Evolutionary conservation across 2,797 vertebrate genomes (phyloP), one percentile per base, ranked within the genome.

Genomic region (Orientallactaga sibirica): DNA sequence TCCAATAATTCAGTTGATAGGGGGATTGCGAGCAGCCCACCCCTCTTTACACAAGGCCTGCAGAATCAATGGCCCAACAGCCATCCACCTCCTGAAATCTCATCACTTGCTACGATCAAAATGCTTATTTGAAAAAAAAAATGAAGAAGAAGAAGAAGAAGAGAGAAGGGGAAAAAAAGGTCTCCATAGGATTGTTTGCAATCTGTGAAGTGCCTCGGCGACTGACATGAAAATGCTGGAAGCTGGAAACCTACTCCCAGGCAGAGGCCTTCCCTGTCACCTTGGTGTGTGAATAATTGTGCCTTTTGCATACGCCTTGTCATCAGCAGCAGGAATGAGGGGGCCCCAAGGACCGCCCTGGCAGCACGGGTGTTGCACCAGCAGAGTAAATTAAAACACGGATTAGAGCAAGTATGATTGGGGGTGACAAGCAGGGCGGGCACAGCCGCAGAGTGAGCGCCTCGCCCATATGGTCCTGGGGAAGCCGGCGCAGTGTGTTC

Each of bases 381-480:
- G 98, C 98, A 98, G 98, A 99, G 99, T 99, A 99, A 99, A 99
- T 99, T 99, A 99, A 99, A 99, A 99, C 98, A 98, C 98, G 98
- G 99, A 99, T 99, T 98, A 99, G 98, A 98, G 98, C 98, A 97
- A 98, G 98, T 97, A 97, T 99, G 99, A 99, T 99, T 98, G 98
- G 98, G 98, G 99, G 98, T 99, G 99, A 99, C 99, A 99, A 99
- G 99, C 98, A 98, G 99, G 98, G 98, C 98, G 97, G 98, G 98
- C 96, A 98, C 97, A 93, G 98, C 98, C 98, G 95, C 98, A 97
- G 98, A 98, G 98, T 97, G 97, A 98, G 98, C 97, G 97, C 98
- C 98, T 98, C 98, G 98, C 98, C 99, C 99, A 99, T 99, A 99
- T 99, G 99, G 98, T 99, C 98, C 98, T 98, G 91, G 98, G 98